These are phyloP conservation scores for Lacerta bilineata DNA, from an alignment of 2,797 vertebrate genomes.

Conservation along the genomic window DNA sequence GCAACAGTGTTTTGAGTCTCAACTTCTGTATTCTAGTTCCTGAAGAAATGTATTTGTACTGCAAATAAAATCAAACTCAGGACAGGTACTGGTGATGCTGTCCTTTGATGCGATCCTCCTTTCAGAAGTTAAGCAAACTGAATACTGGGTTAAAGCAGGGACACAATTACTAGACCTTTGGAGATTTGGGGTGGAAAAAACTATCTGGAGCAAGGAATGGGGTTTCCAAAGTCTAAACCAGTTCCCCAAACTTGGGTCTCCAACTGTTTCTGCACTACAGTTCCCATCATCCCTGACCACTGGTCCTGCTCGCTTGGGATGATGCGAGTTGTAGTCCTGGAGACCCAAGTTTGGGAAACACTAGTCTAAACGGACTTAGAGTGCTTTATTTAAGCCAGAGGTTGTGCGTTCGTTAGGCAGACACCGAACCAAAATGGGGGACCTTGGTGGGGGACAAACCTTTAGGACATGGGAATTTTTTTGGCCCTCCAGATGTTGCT, in stretches of 20 bases:
- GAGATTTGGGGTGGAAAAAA: neutral
- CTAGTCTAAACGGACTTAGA: too few relatives aligned
- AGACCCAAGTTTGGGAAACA: too few relatives aligned
- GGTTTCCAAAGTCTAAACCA: neutral
- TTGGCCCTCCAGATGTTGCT: too few relatives aligned
- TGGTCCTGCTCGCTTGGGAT: too few relatives aligned
- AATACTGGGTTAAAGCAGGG: neutral
- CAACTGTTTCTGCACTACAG: too few relatives aligned
- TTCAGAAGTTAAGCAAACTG: neutral
- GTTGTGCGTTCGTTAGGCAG: too few relatives aligned
- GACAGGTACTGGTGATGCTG: neutral
- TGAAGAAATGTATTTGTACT: neutral
- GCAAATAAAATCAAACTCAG: neutral
- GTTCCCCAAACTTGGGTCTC: too few relatives aligned
- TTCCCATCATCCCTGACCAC: too few relatives aligned
- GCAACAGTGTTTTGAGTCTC: neutral
- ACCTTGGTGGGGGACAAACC: neutral
- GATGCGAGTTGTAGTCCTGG: too few relatives aligned
- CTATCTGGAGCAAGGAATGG: neutral
- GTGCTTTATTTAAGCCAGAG: too few relatives aligned
- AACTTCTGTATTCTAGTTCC: neutral
- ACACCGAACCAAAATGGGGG: too few relatives aligned
- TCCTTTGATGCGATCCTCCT: neutral
- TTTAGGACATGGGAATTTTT: too few relatives aligned
- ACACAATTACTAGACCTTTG: neutral